Conservation (phyloP, 2,113 vertebrate species). For the Leptobrachium ailaonicum region DNA sequence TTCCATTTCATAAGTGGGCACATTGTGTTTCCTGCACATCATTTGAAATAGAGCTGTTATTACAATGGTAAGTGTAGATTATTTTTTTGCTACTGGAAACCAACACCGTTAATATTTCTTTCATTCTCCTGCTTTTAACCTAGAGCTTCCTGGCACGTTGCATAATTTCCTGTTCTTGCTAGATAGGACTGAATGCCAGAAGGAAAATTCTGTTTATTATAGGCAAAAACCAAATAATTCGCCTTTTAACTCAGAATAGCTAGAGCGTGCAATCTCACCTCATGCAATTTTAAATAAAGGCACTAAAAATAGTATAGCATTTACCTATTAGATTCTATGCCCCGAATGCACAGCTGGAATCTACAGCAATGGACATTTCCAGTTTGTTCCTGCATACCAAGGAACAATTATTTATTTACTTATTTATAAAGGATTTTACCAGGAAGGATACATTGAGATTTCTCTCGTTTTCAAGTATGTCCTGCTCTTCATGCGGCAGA, state of each 20-base stretch:
- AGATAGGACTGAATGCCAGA: conserved; percentile 29
- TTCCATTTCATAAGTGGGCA: not conserved
- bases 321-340: not conserved
- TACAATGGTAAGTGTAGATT: conserved; percentile 4
- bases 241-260: conserved; percentile 38
- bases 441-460: too few species aligned
- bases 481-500: too few species aligned
- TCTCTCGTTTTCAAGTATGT: too few species aligned
- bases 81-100: conserved; percentile 35
- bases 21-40: too few species aligned
- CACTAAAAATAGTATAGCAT: not conserved
- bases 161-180: conserved; percentile 29
- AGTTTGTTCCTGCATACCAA: not conserved
- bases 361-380: not conserved
- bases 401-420: too few species aligned
- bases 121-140: conserved; percentile 30
- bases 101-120: conserved; percentile 31
- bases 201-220: conserved; percentile 49
- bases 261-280: conserved; percentile 8
- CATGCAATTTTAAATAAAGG: conserved; percentile 32
- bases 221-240: conserved; percentile 37
- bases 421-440: too few species aligned
- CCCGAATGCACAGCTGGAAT: too few species aligned
- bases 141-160: not conserved
- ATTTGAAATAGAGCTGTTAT: conserved; percentile 25